phyloP scores from a whole-genome alignment of 1,140 invertebrate genomes.

The Solen grandis region DNA sequence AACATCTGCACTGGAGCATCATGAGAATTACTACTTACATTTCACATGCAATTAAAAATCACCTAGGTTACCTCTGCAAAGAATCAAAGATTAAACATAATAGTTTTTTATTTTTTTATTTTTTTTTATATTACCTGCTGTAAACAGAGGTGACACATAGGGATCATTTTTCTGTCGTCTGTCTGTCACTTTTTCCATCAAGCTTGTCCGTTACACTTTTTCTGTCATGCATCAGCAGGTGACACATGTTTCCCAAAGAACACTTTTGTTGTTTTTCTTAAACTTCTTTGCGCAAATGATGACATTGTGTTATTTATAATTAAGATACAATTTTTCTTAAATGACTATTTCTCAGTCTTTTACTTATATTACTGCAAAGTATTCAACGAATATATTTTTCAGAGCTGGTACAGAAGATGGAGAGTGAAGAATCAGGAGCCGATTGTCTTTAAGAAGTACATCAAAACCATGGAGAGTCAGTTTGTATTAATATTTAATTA shows the following conservation, averaged over 20 bases:
- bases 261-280: neutral
- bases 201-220: neutral
- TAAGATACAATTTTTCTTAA: neutral
- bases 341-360: neutral
- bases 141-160: too few species aligned
- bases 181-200: too few species aligned
- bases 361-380: neutral
- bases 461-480: slow-evolving; percentile 63
- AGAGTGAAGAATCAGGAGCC: slow-evolving; percentile 54
- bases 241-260: neutral
- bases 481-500: neutral
- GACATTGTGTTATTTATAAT: neutral
- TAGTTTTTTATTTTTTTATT: too few species aligned
- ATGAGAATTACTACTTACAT: too few species aligned
- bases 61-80: too few species aligned
- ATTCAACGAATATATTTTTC: neutral
- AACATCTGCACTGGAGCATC: too few species aligned
- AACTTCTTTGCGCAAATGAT: neutral
- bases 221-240: slow-evolving; percentile 9
- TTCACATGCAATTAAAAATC: too few species aligned
- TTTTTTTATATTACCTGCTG: too few species aligned
- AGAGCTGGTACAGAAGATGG: slow-evolving; percentile 61
- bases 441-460: slow-evolving; percentile 52
- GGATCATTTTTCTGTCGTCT: too few species aligned
- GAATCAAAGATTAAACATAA: too few species aligned